phyloP scores from a whole-genome alignment of 1,140 invertebrate genomes.

The Spodoptera frugiperda region DNA sequence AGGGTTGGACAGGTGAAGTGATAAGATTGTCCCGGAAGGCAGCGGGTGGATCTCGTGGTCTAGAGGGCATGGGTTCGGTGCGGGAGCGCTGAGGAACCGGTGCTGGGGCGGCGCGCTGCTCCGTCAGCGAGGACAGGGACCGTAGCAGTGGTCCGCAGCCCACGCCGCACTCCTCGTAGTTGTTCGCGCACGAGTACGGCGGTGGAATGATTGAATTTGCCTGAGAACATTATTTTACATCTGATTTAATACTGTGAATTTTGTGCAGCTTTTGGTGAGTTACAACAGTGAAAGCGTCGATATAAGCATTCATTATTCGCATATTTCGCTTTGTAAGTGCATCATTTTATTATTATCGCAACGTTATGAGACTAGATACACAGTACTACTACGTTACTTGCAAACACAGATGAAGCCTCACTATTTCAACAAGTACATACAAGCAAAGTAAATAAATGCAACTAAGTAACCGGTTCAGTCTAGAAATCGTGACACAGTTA shows the following conservation, averaged over 20 bases:
- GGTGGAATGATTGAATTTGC: constrained; percentile 93
- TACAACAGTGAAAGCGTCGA: no score
- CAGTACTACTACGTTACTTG: no score
- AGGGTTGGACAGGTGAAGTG: constrained; percentile 68
- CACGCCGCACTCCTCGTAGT: constrained; percentile 88
- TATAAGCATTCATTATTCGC: no score
- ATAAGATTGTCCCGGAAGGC: constrained; percentile 75
- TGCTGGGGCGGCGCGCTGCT: constrained; percentile 54
- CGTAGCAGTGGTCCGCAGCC: constrained; percentile 76
- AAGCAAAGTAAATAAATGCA: no score
- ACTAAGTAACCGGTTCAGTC: no score
- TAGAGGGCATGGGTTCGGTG: constrained; percentile 37
- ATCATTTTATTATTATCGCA: no score
- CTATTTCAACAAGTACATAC: no score
- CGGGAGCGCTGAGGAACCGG: constrained; percentile 35
- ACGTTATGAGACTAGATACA: no score
- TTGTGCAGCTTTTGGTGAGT: no score
- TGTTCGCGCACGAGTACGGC: constrained; percentile 92
- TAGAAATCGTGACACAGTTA: no score
- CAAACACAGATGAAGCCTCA: no score
- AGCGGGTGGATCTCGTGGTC: constrained; percentile 47
- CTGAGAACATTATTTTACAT: constrained; percentile 60
- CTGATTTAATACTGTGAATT: constrained; percentile 14
- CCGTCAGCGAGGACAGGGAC: constrained; percentile 78
- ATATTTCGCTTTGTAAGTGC: no score